phyloP scores from a whole-genome alignment of 2,113 vertebrate genomes.

The Clarias gariepinus region DNA sequence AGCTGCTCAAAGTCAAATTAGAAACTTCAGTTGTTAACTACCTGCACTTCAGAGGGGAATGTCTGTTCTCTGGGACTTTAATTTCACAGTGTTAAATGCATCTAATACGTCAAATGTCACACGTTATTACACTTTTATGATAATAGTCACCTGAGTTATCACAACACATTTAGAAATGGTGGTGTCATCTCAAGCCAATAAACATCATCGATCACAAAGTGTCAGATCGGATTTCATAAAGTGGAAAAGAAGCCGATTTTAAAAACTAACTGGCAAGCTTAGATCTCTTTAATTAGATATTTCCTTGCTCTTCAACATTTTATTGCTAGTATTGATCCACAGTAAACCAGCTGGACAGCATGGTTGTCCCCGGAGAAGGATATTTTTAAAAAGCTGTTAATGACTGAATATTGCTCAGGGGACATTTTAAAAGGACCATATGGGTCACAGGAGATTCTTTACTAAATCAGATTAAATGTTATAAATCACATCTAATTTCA shows the following conservation, averaged over 20 bases:
- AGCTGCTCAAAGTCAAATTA: constrained; percentile 37
- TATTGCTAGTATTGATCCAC: constrained; percentile 69
- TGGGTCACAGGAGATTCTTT: constrained; percentile 63
- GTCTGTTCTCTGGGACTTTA: neutral
- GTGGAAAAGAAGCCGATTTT: constrained; percentile 49
- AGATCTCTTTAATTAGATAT: constrained; percentile 54
- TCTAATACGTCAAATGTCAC: neutral
- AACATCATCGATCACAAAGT: neutral
- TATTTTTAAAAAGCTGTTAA: constrained; percentile 67
- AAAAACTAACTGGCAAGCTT: constrained; percentile 51
- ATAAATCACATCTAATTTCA: constrained; percentile 51
- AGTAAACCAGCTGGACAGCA: constrained; percentile 52
- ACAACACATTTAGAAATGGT: neutral
- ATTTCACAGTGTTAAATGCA: neutral
- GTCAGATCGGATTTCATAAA: constrained; percentile 32
- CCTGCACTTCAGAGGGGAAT: neutral
- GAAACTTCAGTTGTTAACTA: constrained; percentile 15
- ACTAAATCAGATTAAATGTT: constrained; percentile 68
- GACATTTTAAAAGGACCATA: constrained; percentile 65
- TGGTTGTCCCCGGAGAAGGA: constrained; percentile 59
- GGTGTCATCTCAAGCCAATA: neutral
- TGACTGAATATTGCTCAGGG: constrained; percentile 68
- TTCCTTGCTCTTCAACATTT: constrained; percentile 65
- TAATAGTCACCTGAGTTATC: neutral
- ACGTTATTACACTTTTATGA: constrained; percentile 7